Evolutionary conservation across 2,888 invertebrate genomes (phyloP), one percentile per base, ranked within the genome.

Genomic region (Eupelmus urozonus): DNA sequence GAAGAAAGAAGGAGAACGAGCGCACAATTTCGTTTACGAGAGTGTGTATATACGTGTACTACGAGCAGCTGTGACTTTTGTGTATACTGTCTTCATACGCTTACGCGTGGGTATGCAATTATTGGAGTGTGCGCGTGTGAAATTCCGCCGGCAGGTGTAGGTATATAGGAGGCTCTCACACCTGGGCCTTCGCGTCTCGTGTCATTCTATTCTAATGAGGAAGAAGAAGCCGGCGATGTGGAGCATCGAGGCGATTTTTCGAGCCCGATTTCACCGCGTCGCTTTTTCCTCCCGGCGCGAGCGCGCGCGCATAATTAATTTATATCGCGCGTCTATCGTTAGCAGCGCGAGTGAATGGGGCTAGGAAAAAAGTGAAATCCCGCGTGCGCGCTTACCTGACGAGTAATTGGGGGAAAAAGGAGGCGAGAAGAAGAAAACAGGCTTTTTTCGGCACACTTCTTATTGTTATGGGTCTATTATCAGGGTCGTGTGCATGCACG

Each of bases 131-230:
- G n/a, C n/a, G n/a, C n/a, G n/a, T n/a, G n/a, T n/a, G n/a, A n/a
- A n/a, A n/a, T n/a, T n/a, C n/a, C n/a, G n/a, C n/a, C n/a, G n/a
- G n/a, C 34, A 9, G 34, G 34, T 34, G 3, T 9, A 5, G 3
- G 34, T 34, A 34, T 34, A 34, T 34, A 9, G 4, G 45, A 7
- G 16, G 13, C 45, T 45, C 66, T 74, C 57, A 34, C 66, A 57
- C 59, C 72, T 71, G 62, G n/a, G 42, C 49, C 18, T 20, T 23
- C 16, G 25, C 66, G 65, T 7, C 51, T 34, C 45, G 20, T 72
- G 79, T 79, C 76, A 79, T 79, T 76, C 76, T 69, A 79, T 79
- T 76, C 59, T 79, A 72, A 76, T 63, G 71, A 72, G 72, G 62
- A 63, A 78, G 53, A 11, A 11, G 45, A 11, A 13, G 18, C 4